phyloP scores from a whole-genome alignment of 2,888 invertebrate species.

The Acanthococcus lagerstroemiae region DNA sequence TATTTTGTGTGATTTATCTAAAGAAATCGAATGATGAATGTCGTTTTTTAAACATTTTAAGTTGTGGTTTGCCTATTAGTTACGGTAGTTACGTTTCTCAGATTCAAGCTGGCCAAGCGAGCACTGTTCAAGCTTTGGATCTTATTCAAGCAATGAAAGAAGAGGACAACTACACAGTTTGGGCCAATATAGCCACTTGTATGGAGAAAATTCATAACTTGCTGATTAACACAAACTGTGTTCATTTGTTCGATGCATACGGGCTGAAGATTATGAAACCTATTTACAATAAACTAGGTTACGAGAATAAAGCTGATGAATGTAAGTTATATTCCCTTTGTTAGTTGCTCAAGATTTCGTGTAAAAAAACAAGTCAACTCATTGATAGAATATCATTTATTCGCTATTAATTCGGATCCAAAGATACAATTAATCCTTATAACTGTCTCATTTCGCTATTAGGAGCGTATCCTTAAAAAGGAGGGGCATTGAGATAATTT shows the following conservation, averaged over 20 bases:
- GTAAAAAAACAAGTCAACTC: not conserved
- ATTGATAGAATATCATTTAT: no score
- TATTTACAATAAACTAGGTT: constrained; percentile 65
- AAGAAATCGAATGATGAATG: not conserved
- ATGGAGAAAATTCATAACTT: constrained; percentile 65
- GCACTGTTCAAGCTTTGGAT: constrained; percentile 70
- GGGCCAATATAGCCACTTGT: constrained; percentile 68
- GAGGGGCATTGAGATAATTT: no score
- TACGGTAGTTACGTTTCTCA: no score
- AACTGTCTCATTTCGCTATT: no score
- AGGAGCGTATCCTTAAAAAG: no score
- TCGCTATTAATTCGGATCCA: no score
- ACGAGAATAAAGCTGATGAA: constrained; percentile 73
- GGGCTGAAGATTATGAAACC: constrained; percentile 62
- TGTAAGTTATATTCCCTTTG: constrained; percentile 43
- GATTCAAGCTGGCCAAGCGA: constrained; percentile 69
- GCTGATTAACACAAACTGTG: constrained; percentile 67
- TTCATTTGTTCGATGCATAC: constrained; percentile 62
- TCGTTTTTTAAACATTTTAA: no score
- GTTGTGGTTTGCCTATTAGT: no score
- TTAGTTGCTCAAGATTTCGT: not conserved
- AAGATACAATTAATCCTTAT: no score
- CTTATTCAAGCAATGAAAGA: constrained; percentile 74
- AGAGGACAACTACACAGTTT: constrained; percentile 87
- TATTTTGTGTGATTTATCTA: not conserved